Evolutionary conservation across 2,888 invertebrate genomes (phyloP), one percentile per base, ranked within the genome.

Genomic region (Tetropium fuscum): DNA sequence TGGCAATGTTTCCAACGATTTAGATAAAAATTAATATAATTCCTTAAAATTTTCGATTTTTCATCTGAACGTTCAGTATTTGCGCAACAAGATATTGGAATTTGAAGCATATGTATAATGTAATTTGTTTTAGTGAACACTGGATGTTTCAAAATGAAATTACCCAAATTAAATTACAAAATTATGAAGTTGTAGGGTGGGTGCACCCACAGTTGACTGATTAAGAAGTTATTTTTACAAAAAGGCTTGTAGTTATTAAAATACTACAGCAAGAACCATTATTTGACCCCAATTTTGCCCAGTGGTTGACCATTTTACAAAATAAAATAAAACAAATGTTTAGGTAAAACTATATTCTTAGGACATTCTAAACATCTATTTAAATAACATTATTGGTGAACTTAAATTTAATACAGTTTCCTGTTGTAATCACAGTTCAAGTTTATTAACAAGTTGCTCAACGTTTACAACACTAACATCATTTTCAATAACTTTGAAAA

Each of bases 401-500:
- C 15, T 47, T 47, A 44, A 19, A 43, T 47, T 47, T 47, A 47
- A n/a, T 8, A 25, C 34, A 32, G 32, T 32, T 32, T 47, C 18
- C 19, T n/a, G 34, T 32, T 47, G 34, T 47, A n/a, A 32, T 27
- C 30, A 32, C 47, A 32, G 32, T 47, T 32, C n/a, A 18, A 32
- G 30, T 47, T 19, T 32, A 5, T 32, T 18, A 3, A 47, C 32
- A 32, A 19, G 47, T 19, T 47, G 47, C 8, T 18, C 19, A 10
- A 16, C 32, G 27, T 47, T 47, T 11, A 47, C 34, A 32, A 47
- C 19, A 32, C 47, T 47, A 10, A 47, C 13, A 27, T 32, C 25
- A 25, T 25, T 45, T 27, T 45, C 27, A 27, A 45, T 45, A 13
- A 45, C 18, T 45, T 27, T 45, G 45, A 4, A 45, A 45, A 45